Evolutionary conservation across 2,113 vertebrate genomes (phyloP).

Genomic region (Rousettus leschenaultii): DNA sequence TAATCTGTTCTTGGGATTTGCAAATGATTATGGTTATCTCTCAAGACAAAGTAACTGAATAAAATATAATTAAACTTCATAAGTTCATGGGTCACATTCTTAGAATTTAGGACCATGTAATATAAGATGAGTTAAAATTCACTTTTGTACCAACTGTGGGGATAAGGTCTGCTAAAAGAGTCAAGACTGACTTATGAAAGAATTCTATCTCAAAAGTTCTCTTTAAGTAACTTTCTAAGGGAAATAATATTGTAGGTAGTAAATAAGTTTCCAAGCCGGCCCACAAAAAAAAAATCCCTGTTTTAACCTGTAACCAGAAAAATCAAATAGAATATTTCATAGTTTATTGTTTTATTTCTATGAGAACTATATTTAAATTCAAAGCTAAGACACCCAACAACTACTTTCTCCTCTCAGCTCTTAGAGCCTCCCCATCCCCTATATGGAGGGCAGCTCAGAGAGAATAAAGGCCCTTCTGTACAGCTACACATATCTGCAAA

Average conservation of each 20-base stretch:
- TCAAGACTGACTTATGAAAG: background rate
- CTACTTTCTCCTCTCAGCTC: background rate
- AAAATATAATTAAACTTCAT: background rate
- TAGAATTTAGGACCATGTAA: background rate
- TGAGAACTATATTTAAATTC: conserved; percentile 14
- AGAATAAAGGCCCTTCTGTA: background rate
- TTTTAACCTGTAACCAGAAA: conserved; percentile 37
- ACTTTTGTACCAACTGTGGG: background rate
- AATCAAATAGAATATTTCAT: background rate
- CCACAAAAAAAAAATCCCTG: background rate
- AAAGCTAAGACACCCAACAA: conserved; percentile 1
- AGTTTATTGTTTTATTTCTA: background rate
- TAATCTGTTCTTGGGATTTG: conserved; percentile 31
- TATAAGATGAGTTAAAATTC: background rate
- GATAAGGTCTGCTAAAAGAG: background rate
- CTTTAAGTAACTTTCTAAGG: background rate
- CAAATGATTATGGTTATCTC: conserved; percentile 8
- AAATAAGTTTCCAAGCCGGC: background rate
- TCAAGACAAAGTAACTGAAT: background rate
- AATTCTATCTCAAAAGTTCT: conserved; percentile 8
- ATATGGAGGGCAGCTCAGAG: background rate
- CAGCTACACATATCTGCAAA: background rate
- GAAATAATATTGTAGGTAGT: background rate
- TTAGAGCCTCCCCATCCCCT: background rate
- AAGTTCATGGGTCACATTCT: background rate